phyloP scores from a whole-genome alignment of 2,797 vertebrate genomes.

The Chaetodon trifasciatus region DNA sequence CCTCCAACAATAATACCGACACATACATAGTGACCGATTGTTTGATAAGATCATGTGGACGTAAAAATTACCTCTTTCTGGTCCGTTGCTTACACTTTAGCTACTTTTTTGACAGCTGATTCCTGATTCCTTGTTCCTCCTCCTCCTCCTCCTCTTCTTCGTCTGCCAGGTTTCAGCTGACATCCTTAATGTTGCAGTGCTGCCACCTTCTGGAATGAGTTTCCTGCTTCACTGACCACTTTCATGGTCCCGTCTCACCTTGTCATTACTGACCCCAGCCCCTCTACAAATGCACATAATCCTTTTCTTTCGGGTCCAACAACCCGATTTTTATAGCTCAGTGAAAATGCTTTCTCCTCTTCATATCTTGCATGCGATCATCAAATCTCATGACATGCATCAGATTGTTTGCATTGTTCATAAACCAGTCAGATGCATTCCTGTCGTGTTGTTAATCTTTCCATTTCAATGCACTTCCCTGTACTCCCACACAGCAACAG shows the following conservation, averaged over 20 bases:
- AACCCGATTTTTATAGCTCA: neutral
- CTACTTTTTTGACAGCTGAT: slow-evolving; percentile 80
- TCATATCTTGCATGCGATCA: neutral
- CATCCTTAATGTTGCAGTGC: neutral
- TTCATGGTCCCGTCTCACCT: neutral
- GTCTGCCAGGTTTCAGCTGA: neutral
- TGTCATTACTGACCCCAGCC: too few species aligned
- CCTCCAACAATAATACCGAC: neutral
- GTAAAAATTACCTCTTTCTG: slow-evolving; percentile 55
- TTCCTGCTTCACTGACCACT: neutral
- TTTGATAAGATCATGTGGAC: neutral
- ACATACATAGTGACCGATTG: too few species aligned
- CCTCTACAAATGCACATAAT: too few species aligned
- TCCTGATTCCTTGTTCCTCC: slow-evolving; percentile 66
- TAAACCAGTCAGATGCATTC: slow-evolving; percentile 8
- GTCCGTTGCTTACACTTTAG: slow-evolving; percentile 61
- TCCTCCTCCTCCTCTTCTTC: slow-evolving; percentile 15
- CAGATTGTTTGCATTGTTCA: slow-evolving; percentile 13
- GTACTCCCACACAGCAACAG: neutral
- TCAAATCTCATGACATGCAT: neutral
- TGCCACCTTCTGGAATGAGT: neutral
- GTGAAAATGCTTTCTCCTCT: neutral
- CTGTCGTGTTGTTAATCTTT: neutral
- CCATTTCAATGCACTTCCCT: neutral
- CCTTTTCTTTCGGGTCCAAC: too few species aligned